These are phyloP conservation scores for Uropetala carovei DNA, from an alignment of 2,888 invertebrate genomes.

Conservation along the genomic window DNA sequence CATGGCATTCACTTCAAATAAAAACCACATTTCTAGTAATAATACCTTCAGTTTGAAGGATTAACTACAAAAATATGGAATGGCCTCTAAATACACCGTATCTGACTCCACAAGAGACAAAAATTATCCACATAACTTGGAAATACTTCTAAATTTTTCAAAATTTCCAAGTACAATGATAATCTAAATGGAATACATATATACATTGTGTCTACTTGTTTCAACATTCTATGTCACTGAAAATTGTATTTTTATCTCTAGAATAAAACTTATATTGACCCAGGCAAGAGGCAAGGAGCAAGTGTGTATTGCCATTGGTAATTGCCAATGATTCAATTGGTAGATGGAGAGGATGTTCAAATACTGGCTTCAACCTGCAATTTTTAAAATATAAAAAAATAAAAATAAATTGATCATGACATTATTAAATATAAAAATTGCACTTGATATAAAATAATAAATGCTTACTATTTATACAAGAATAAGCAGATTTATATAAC, in stretches of 20 bases:
- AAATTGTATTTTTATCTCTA: background rate
- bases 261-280: background rate
- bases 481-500: no score
- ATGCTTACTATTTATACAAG: constrained; percentile 66
- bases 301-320: constrained; percentile 78
- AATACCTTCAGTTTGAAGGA: constrained; percentile 27
- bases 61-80: constrained; percentile 51
- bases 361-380: constrained; percentile 76
- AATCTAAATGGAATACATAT: background rate
- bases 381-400: constrained; percentile 59
- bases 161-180: background rate
- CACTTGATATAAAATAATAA: constrained; percentile 49
- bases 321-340: constrained; percentile 77
- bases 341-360: constrained; percentile 77
- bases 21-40: constrained; percentile 37
- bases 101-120: constrained; percentile 36
- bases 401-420: background rate
- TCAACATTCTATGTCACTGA: background rate
- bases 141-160: background rate
- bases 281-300: constrained; percentile 74
- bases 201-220: background rate
- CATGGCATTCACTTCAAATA: background rate
- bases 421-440: background rate
- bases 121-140: background rate
- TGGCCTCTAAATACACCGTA: constrained; percentile 37